Evolutionary conservation across 2,113 vertebrate species (phyloP), one percentile per base, ranked within the genome.

Genomic region (Sphyrna mokarran): DNA sequence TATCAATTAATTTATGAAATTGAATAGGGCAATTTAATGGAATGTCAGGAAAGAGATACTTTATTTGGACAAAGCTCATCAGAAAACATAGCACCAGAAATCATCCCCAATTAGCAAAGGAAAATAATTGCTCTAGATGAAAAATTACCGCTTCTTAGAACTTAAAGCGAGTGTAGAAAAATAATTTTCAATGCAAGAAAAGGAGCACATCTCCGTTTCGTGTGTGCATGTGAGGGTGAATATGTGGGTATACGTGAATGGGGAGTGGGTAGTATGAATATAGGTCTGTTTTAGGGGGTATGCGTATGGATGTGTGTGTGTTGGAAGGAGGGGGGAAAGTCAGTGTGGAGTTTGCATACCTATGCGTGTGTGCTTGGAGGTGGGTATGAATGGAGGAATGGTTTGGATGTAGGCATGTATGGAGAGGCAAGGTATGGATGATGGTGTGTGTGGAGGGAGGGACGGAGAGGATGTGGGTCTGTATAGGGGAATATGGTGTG

Each of bases 191-290:
- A 26, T 26, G 23, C 69, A 83, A 37, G 68, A 26, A 61, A 90
- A 54, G 22, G 54, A 61, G 87, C 61, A 61, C 14, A n/a, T 33
- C 54, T 90, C 26, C 61, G 87, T 83, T 76, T 96, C 63, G 97
- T 97, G 97, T 97, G 96, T 96, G 96, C 96, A 97, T 96, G 6
- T 70, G 23, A 18, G 66, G 66, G 66, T 63, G 8, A 13, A 11
- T 10, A 18, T 68, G 66, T 14, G 66, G 14, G 66, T 18, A 14
- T 68, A 18, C 3, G 0, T 68, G 66, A 20, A 3, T 68, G 14
- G 3, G 14, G 16, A 18, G 14, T 16, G 66, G 66, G 63, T 14
- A 63, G 63, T 10, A 54, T 54, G 48, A 54, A 63, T 9, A 7
- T 68, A 14, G 14, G 66, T 16, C 14, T 18, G 66, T 68, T 3